Evolutionary conservation across 2,113 vertebrate genomes (phyloP).

Genomic region (Pao palembangensis): DNA sequence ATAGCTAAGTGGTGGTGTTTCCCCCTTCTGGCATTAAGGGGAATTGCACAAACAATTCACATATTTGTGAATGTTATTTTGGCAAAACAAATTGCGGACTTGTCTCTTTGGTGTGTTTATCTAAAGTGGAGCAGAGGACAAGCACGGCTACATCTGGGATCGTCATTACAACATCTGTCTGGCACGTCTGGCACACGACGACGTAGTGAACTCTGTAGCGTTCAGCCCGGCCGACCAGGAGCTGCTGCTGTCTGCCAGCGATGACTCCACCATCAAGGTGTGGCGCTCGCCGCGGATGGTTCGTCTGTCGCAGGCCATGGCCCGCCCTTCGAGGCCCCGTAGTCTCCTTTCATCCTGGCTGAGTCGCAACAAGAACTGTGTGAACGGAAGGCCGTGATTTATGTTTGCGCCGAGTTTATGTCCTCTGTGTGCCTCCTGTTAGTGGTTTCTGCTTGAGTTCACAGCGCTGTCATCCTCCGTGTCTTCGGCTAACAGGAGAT

Average conservation of each 20-base stretch:
- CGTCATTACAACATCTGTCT: slow-evolving; percentile 95
- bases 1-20: not conserved
- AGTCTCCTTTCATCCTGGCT: slow-evolving; percentile 82
- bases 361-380: slow-evolving; percentile 65
- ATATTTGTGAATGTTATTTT: not conserved
- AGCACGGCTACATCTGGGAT: slow-evolving; percentile 97
- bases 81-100: not conserved
- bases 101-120: not conserved
- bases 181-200: slow-evolving; percentile 87
- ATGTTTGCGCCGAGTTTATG: slow-evolving; percentile 1
- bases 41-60: not conserved
- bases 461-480: not conserved
- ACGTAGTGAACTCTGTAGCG: slow-evolving; percentile 94
- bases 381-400: slow-evolving; percentile 68
- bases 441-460: not conserved
- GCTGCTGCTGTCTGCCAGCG: slow-evolving; percentile 89
- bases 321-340: slow-evolving; percentile 47
- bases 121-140: slow-evolving; percentile 89
- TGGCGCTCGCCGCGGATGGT: slow-evolving; percentile 86
- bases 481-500: not conserved
- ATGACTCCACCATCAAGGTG: slow-evolving; percentile 90
- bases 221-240: slow-evolving; percentile 95
- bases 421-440: too few species aligned
- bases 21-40: not conserved
- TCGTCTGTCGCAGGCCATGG: slow-evolving; percentile 67